These are phyloP conservation scores for Poecilia wingei DNA, from an alignment of 2,797 vertebrate species.

Conservation along the genomic window DNA sequence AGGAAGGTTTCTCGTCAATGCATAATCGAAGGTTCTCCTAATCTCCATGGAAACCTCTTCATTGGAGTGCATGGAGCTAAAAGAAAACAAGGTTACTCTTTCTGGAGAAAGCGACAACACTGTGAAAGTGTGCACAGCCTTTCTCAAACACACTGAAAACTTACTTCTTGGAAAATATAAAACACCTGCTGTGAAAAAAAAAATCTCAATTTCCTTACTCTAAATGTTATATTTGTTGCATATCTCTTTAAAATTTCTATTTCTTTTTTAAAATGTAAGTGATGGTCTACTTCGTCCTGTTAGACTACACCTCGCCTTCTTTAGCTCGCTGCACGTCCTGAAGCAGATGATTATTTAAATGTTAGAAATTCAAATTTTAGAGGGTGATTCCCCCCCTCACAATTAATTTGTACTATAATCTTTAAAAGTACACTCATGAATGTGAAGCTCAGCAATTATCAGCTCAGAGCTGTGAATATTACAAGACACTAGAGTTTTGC, in stretches of 20 bases:
- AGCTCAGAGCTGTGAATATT: slow-evolving; percentile 4
- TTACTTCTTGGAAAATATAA: background rate
- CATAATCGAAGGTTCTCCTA: background rate
- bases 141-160: background rate
- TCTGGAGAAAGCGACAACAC: background rate
- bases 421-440: slow-evolving; percentile 1
- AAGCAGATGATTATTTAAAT: background rate
- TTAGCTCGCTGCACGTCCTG: background rate
- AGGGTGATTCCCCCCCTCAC: background rate
- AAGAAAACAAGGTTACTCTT: background rate
- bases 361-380: background rate
- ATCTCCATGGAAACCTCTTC: background rate
- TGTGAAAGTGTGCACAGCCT: background rate
- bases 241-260: background rate
- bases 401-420: background rate
- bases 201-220: background rate
- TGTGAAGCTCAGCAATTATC: slow-evolving; percentile 3
- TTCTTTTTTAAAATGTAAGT: background rate
- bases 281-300: background rate
- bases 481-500: background rate
- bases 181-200: background rate
- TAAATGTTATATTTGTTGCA: background rate
- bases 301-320: background rate
- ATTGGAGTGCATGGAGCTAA: background rate
- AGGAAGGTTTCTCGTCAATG: background rate